Evolutionary conservation across 2,113 vertebrate genomes (phyloP).

Genomic region (Poecile atricapillus): DNA sequence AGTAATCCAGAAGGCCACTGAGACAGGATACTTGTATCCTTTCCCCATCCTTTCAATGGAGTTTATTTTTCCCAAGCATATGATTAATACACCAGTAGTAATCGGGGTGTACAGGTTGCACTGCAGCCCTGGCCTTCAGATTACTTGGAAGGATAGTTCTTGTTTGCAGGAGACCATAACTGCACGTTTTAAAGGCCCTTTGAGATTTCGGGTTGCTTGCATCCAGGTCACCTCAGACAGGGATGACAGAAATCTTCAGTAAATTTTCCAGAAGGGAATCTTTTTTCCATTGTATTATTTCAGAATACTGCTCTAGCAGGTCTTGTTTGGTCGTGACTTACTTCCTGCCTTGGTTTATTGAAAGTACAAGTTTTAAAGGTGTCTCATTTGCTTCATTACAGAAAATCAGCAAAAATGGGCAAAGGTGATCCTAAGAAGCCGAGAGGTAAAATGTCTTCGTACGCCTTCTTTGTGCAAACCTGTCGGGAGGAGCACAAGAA

Average conservation of each 20-base stretch:
- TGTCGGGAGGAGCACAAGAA: slow-evolving; percentile 97
- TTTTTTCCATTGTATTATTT: neutral
- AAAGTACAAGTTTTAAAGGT: neutral
- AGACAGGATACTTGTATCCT: neutral
- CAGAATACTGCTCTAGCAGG: rapidly evolving
- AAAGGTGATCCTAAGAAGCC: slow-evolving; percentile 94
- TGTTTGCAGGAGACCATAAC: neutral
- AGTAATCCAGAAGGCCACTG: neutral
- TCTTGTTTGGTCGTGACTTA: neutral
- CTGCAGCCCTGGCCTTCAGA: neutral
- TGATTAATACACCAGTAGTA: neutral
- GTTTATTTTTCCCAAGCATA: neutral
- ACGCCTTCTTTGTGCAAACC: slow-evolving; percentile 96
- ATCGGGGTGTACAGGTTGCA: neutral
- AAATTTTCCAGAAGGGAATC: neutral
- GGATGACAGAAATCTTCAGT: neutral
- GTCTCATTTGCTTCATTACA: neutral
- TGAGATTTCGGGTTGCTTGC: neutral
- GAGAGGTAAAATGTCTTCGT: slow-evolving; percentile 96
- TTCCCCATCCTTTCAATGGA: neutral
- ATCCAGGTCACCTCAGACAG: neutral
- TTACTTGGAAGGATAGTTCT: neutral
- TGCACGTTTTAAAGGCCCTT: neutral
- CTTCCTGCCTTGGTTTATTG: neutral
- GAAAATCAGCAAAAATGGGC: slow-evolving; percentile 84